phyloP scores from a whole-genome alignment of 2,888 invertebrate species.

The Molanna angustata region DNA sequence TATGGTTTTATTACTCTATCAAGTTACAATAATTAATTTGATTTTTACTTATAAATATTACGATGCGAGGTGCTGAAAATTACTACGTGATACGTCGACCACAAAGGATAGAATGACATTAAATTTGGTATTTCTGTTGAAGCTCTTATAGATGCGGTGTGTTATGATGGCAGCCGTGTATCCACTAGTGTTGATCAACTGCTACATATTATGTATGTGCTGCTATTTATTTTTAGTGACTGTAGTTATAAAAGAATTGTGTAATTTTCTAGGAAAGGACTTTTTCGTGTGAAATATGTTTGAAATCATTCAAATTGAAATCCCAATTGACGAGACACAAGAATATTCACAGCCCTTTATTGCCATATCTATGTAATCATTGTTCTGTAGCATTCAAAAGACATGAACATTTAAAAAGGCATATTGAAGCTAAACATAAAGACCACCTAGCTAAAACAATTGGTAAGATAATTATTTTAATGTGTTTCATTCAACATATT shows the following conservation, averaged over 20 bases:
- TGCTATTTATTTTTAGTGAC: neutral
- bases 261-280: slow-evolving; percentile 21
- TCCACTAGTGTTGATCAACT: too few species aligned
- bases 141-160: too few species aligned
- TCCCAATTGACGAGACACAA: slow-evolving; percentile 24
- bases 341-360: slow-evolving; percentile 12
- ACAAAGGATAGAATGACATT: too few species aligned
- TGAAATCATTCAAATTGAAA: slow-evolving; percentile 26
- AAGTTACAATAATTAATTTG: too few species aligned
- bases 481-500: too few species aligned
- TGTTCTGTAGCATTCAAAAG: slow-evolving; percentile 28
- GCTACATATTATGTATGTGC: neutral
- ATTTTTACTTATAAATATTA: too few species aligned
- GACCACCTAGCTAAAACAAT: slow-evolving; percentile 22
- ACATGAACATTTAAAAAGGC: slow-evolving; percentile 18
- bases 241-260: neutral
- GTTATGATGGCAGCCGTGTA: too few species aligned
- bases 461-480: slow-evolving; percentile 8
- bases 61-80: too few species aligned
- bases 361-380: slow-evolving; percentile 21
- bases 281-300: slow-evolving; percentile 25
- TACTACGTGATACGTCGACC: too few species aligned
- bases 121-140: too few species aligned
- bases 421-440: slow-evolving; percentile 24
- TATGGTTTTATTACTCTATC: too few species aligned